phyloP scores from a whole-genome alignment of 2,888 invertebrate species.

The Notodonta dromedarius region DNA sequence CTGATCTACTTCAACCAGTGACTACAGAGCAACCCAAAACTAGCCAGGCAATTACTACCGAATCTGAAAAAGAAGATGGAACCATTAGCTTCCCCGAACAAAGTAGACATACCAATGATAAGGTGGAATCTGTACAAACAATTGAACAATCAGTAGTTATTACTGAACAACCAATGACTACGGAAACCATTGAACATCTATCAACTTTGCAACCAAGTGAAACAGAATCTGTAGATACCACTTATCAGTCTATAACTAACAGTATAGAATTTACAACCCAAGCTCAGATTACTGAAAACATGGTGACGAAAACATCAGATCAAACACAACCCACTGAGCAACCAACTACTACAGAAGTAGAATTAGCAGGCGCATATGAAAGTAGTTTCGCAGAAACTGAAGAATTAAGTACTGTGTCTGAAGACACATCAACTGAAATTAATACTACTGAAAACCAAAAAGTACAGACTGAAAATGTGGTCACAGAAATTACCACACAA shows the following conservation, averaged over 20 bases:
- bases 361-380: not conserved
- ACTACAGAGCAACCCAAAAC: not conserved
- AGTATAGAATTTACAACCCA: too few species aligned
- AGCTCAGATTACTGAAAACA: too few species aligned
- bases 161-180: slow-evolving; percentile 11
- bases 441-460: not conserved
- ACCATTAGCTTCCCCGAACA: too few species aligned
- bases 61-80: not conserved
- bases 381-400: not conserved
- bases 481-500: not conserved
- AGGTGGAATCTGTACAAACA: too few species aligned
- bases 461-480: not conserved
- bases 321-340: not conserved
- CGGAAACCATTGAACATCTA: slow-evolving; percentile 8
- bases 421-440: not conserved
- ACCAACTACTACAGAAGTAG: not conserved
- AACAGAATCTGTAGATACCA: too few species aligned
- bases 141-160: not conserved
- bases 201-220: slow-evolving; percentile 5
- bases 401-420: not conserved
- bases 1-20: not conserved
- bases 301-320: not conserved
- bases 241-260: too few species aligned
- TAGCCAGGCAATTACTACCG: not conserved
- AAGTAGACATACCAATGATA: too few species aligned